phyloP scores from a whole-genome alignment of 2,113 vertebrate genomes.

The Eurypyga helias region DNA sequence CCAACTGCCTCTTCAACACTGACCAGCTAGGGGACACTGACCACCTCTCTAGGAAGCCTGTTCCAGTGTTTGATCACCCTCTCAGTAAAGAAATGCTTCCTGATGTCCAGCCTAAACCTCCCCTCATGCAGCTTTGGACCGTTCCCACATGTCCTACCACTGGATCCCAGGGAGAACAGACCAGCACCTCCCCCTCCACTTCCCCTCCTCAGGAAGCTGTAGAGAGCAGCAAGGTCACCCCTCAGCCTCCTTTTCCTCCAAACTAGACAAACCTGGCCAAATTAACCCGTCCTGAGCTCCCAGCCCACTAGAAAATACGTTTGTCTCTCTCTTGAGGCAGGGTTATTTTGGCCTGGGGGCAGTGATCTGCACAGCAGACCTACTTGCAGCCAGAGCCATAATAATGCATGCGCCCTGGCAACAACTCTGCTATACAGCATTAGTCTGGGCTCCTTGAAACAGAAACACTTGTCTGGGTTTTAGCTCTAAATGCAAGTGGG shows the following conservation, averaged over 20 bases:
- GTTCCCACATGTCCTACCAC: rapidly evolving
- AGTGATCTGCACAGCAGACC: neutral
- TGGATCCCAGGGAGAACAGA: neutral
- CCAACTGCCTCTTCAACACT: neutral
- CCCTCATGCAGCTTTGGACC: neutral
- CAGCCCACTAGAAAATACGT: rapidly evolving
- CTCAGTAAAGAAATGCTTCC: neutral
- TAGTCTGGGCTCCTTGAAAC: neutral
- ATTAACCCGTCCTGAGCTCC: neutral
- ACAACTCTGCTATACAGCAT: neutral
- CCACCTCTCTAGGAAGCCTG: neutral
- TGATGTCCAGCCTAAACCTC: neutral
- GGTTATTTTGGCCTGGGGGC: neutral
- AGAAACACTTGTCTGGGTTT: neutral
- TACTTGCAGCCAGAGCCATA: neutral
- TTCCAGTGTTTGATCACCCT: neutral
- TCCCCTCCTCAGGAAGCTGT: neutral
- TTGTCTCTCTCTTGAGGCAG: neutral
- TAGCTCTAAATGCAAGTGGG: neutral
- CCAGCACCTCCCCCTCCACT: neutral
- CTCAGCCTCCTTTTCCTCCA: neutral
- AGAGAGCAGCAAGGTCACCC: neutral
- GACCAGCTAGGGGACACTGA: neutral
- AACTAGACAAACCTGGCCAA: neutral
- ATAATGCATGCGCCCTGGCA: neutral